Evolutionary conservation across 1,140 invertebrate species (phyloP).

Genomic region (Bombus turneri): DNA sequence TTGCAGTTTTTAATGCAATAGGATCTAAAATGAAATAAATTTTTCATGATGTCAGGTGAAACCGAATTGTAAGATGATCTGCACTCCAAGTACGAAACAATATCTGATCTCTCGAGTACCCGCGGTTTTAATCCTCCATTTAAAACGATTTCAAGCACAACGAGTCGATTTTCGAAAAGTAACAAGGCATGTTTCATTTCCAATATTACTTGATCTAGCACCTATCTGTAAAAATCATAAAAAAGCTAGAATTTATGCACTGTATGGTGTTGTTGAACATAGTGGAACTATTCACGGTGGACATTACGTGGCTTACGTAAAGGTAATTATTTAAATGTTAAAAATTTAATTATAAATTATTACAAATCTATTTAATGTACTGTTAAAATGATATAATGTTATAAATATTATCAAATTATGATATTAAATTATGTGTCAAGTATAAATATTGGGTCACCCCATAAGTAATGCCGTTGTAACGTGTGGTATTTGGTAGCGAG

Average conservation of each 20-base stretch:
- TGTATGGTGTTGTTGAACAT: slow-evolving; percentile 98
- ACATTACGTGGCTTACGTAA: slow-evolving; percentile 98
- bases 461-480: no score
- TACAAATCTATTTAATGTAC: slow-evolving; percentile 13
- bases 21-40: neutral
- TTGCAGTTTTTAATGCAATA: neutral
- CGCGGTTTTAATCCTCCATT: slow-evolving; percentile 95
- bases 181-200: slow-evolving; percentile 93
- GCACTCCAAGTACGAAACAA: slow-evolving; percentile 95
- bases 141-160: slow-evolving; percentile 93
- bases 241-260: slow-evolving; percentile 89
- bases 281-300: slow-evolving; percentile 94
- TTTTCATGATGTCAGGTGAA: slow-evolving; percentile 74
- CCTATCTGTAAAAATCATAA: slow-evolving; percentile 94
- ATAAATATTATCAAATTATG: no score
- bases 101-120: slow-evolving; percentile 95
- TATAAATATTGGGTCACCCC: no score
- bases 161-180: slow-evolving; percentile 89
- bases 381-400: neutral
- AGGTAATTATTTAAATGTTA: slow-evolving; percentile 82
- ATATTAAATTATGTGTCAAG: no score
- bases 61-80: slow-evolving; percentile 88
- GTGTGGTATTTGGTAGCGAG: no score
- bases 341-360: neutral
- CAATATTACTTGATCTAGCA: slow-evolving; percentile 92